Base-by-base conservation (phyloP, 2,888 invertebrate genomes). In the Agriopis leucophaearia region DNA sequence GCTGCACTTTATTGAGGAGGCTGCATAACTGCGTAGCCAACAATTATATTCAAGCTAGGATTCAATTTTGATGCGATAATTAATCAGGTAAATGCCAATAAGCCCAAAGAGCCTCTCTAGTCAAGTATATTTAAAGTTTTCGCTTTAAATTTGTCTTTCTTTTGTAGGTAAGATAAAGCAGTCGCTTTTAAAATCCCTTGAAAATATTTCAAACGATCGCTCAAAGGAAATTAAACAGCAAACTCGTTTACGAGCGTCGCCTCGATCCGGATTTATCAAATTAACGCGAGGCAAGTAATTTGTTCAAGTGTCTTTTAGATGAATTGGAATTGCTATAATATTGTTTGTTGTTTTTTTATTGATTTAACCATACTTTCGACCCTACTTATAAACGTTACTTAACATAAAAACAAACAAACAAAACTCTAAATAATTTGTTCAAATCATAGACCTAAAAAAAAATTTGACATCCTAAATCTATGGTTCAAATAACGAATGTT, bases 181-280 rank as follows among this genome's bases (percentile, higher is more conserved):
- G 36, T n/a, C 50, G 36, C 44, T 66, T 66, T 64, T 58, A 44
- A 62, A 62, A 48, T 38, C 42, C 58, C 48, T 48, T 63, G 44
- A 69, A 64, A 54, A 64, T 59, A 59, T 60, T 56, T 56, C n/a
- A 59, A 68, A 60, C 51, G 48, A 58, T 15, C 15, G 47, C 57
- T 70, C 66, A 69, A 77, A 80, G 78, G 78, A 81, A 83, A 84
- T 86, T 82, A 86, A 80, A 74, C 75, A 77, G 74, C 74, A 77
- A 82, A 75, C 73, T 79, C 75, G 77, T 83, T 85, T 80, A 78
- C 76, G 64, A 76, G 73, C 74, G 78, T 78, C 81, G 80, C 80
- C 80, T 77, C 75, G 77, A 78, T 81, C 81, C 77, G 76, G 78
- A 78, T 83, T 81, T 78, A 85, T 85, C 80, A 81, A 86, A 85